Base-by-base conservation (phyloP, 1,140 invertebrate genomes). In the Dendroctonus valens region DNA sequence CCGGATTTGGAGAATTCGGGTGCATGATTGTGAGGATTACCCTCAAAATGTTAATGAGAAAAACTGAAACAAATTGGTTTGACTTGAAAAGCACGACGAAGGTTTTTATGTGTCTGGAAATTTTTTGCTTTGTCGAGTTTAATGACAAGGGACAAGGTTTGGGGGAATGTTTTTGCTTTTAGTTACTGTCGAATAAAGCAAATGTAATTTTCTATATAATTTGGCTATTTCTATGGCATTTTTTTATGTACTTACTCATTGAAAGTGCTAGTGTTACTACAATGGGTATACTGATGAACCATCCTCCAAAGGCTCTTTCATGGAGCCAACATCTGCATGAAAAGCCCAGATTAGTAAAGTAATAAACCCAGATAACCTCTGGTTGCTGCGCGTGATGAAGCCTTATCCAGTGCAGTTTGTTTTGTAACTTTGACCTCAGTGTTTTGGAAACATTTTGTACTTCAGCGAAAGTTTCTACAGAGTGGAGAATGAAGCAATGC, bases 11-110 rank as follows among this genome's bases (percentile, higher is more conserved):
- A 65, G 85, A 84, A 42, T 80, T 79, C 9, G 90, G 89, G 76
- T 89, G 83, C 58, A 95, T 80, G 72, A 95, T 95, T 2, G 87
- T 89, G 3, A 93, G 81, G 26, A 95, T 83, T 0, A 94, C 90
- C 37, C 91, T 82, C 41, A 94, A 85, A 44, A 94, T 93, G 79
- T 94, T 94, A 72, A 91, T 85, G 8, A 96, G 83, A 76, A 96
- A 96, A 26, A 92, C 83, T 76, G 88, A 73, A 80, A 89, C 90
- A n/a, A 86, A 75, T 46, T 12, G 44, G 12, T 46, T 11, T 3
- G 2, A 46, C 44, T 46, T 68, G 57, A 38, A 26, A 26, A 26
- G 3, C 26, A 26, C 26, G 2, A 46, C 12, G 5, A 5, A 2
- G 12, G 12, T 12, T 11, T 9, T 46, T 46, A 5, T 46, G 9